Conservation (phyloP, 2,797 vertebrate genomes). For the Sparidentex hasta region DNA sequence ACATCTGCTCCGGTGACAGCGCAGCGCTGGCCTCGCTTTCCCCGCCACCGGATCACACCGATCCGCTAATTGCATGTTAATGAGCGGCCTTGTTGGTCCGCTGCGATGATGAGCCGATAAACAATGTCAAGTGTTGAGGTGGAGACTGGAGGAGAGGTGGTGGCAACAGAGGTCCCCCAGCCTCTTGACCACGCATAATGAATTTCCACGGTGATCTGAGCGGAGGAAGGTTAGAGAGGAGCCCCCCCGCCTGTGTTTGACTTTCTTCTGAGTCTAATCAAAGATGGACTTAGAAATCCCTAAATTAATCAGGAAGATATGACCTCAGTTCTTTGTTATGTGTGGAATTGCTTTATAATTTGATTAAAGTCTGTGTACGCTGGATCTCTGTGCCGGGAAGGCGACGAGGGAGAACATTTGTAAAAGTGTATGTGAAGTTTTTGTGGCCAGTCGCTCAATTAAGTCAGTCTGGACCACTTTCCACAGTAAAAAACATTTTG, state of each 20-base stretch:
- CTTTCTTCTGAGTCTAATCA: constrained; percentile 26
- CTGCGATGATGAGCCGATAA: constrained; percentile 67
- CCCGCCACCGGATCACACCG: constrained; percentile 57
- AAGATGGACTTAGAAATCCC: constrained; percentile 3
- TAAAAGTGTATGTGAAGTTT: not conserved
- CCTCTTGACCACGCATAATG: constrained; percentile 61
- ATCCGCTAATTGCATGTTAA: constrained; percentile 82
- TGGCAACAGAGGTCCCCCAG: constrained; percentile 48
- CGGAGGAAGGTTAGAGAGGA: constrained; percentile 17
- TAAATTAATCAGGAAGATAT: not conserved
- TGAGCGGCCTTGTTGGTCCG: constrained; percentile 75
- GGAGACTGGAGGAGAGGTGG: constrained; percentile 49
- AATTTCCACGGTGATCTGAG: constrained; percentile 54
- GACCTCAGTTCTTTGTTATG: constrained; percentile 3
- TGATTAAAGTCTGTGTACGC: not conserved
- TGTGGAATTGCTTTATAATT: not conserved
- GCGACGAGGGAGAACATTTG: not conserved
- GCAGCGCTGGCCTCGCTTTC: constrained; percentile 52
- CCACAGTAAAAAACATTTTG: not conserved
- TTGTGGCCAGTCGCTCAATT: not conserved
- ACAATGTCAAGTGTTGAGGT: constrained; percentile 66
- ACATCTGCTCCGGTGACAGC: constrained; percentile 76
- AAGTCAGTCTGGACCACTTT: not conserved
- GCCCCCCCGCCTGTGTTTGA: constrained; percentile 3
- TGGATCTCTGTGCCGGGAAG: not conserved